Evolutionary conservation across 2,888 invertebrate genomes (phyloP), one percentile per base, ranked within the genome.

Genomic region (Stictocephala bisonia): DNA sequence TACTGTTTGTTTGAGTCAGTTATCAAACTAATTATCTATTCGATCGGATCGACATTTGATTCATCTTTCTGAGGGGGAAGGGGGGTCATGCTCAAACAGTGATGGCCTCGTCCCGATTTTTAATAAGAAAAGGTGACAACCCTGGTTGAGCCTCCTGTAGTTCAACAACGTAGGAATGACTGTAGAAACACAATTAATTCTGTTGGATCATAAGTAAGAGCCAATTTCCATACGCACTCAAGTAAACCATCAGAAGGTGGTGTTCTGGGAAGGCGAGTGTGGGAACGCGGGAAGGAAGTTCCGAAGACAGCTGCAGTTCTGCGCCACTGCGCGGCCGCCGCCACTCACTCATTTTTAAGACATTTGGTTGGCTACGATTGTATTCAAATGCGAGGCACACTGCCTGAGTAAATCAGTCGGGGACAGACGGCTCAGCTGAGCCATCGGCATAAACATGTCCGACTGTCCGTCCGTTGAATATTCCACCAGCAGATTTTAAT

Each of bases 271-370:
- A 64, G 20, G 26, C 11, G 64, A 64, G 44, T 64, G 64, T 64
- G 64, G 64, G 64, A 64, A 64, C 64, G 20, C 44, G 27, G 15
- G 44, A 44, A 64, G 44, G 64, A 64, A 64, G 64, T 40, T 41
- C 44, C 40, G 24, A 64, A 64, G 64, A 64, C 64, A 44, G 64
- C 40, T 60, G 64, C 44, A 26, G 40, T 64, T 64, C 64, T 64
- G 64, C 44, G 1, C 44, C 27, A 44, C 64, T 44, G 44, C 31
- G 24, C 24, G 22, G 4, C 60, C 60, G 11, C 22, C 40, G 20
- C 31, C 18, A 26, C 64, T 64, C 64, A 64, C 64, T 64, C 64
- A 64, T 64, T 64, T 64, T 64, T 64, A 64, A 64, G 64, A 64
- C 64, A 64, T 64, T 64, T 64, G 44, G 64, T 64, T 27, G 1